A percentile compares a stretch with the other conserved stretches of the same genome.
Evolutionary conservation across 2,797 vertebrate genomes (phyloP).

Genomic region (Takifugu rubripes): DNA sequence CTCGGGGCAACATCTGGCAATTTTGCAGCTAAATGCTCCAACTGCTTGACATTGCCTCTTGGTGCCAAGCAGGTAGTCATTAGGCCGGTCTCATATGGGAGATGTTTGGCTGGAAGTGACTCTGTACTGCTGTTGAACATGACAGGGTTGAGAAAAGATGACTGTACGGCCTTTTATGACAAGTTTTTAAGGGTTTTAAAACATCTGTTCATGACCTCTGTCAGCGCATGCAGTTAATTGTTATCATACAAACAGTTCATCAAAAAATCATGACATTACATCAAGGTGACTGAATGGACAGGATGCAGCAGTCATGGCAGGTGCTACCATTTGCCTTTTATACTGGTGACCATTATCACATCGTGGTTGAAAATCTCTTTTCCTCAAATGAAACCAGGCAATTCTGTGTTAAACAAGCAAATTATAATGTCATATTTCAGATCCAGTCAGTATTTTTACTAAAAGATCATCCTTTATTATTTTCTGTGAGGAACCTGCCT

Average conservation of each 20-base stretch:
- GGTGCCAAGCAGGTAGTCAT: background rate
- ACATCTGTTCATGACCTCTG: too few species aligned
- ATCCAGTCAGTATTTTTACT: conserved; percentile 22
- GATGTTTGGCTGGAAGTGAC: background rate
- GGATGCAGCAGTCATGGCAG: too few species aligned
- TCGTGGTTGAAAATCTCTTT: too few species aligned
- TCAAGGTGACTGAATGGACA: too few species aligned
- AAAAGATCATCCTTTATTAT: conserved; percentile 32
- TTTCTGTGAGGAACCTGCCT: too few species aligned
- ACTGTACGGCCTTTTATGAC: too few species aligned
- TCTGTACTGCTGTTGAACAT: background rate
- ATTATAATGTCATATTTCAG: conserved; percentile 40
- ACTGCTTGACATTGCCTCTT: background rate
- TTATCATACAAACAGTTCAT: too few species aligned
- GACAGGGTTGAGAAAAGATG: background rate
- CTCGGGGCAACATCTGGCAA: background rate
- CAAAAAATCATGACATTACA: too few species aligned
- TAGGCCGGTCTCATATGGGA: background rate
- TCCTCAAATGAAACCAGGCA: conserved; percentile 28
- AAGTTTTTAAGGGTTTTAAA: too few species aligned
- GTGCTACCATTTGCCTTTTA: too few species aligned
- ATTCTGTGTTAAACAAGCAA: conserved; percentile 35
- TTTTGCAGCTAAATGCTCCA: background rate
- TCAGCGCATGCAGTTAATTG: too few species aligned
- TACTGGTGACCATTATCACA: too few species aligned